Conservation (phyloP, 2,888 invertebrate genomes). For the Entomobrya proxima region DNA sequence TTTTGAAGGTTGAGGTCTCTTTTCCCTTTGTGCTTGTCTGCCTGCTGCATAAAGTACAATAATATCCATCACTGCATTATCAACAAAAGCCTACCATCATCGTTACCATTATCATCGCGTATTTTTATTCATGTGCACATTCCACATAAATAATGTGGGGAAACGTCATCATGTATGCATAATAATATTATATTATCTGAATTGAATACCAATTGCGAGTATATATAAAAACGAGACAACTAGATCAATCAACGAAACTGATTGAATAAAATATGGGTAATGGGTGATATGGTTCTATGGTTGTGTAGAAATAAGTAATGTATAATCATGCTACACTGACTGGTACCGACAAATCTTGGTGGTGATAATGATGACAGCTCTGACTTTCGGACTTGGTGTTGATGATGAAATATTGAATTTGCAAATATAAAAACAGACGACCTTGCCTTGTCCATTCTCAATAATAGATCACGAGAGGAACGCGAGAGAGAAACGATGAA, state of each 20-base stretch:
- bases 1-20: conserved; percentile 63
- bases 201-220: conserved; percentile 42
- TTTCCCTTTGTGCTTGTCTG: neutral
- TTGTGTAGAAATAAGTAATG: neutral
- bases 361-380: conserved; percentile 33
- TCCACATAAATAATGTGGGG: neutral
- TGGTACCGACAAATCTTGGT: neutral
- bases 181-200: conserved; percentile 5
- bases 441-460: conserved; percentile 57
- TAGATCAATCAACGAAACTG: conserved; percentile 60
- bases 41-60: neutral
- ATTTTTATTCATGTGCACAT: neutral
- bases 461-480: conserved; percentile 43
- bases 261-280: conserved; percentile 65
- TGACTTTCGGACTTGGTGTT: conserved; percentile 35
- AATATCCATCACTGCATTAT: neutral
- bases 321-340: neutral
- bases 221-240: conserved; percentile 33
- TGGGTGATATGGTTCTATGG: neutral
- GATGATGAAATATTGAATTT: conserved; percentile 58
- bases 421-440: conserved; percentile 55
- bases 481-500: neutral
- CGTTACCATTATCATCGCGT: neutral
- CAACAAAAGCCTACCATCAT: neutral
- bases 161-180: conserved; percentile 35